These are phyloP conservation scores for Acronicta leporina DNA, from an alignment of 2,888 invertebrate species.

Conservation along the genomic window DNA sequence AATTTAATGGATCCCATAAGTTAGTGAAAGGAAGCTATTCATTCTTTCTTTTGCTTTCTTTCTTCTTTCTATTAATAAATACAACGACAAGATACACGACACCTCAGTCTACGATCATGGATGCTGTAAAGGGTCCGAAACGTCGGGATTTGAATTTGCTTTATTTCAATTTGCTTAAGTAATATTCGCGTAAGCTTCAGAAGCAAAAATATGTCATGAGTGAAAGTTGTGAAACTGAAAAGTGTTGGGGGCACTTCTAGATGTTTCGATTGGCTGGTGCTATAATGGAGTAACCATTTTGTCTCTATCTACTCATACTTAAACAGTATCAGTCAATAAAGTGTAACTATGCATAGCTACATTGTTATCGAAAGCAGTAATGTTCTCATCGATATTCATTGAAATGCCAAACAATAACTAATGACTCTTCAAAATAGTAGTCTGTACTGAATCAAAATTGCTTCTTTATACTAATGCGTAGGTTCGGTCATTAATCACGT, in stretches of 20 bases:
- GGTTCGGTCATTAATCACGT: constrained; percentile 14
- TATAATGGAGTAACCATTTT: neutral
- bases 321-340: neutral
- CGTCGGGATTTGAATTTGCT: no score
- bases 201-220: no score
- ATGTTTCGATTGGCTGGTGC: neutral
- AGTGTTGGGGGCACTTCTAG: neutral
- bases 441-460: constrained; percentile 1
- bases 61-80: no score
- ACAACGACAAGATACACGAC: no score
- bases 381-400: constrained; percentile 8
- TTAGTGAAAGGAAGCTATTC: no score
- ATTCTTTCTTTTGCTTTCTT: no score
- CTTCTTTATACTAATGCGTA: constrained; percentile 1
- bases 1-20: no score
- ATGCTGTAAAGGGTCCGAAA: no score
- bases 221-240: constrained; percentile 10
- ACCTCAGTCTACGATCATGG: no score
- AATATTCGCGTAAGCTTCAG: no score
- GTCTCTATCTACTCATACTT: neutral
- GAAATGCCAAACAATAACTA: constrained; percentile 6
- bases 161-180: no score
- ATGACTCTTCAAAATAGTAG: constrained; percentile 7
- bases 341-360: neutral
- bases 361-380: constrained; percentile 5